Conservation (phyloP, 2,113 vertebrate genomes). For the Tragelaphus buxtoni region DNA sequence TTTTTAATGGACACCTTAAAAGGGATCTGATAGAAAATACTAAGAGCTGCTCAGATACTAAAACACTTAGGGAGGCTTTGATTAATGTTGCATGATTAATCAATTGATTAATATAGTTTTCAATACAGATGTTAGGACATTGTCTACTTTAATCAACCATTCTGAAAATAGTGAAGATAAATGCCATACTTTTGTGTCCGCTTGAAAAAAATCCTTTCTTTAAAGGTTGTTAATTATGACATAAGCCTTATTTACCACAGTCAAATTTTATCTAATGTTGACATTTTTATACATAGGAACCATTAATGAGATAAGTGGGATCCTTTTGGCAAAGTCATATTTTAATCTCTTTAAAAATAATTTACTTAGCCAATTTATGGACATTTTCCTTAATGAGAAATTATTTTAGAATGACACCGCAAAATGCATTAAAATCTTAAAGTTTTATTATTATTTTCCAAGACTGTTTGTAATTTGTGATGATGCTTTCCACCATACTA, state of each 20-base stretch:
- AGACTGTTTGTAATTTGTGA: slow-evolving; percentile 86
- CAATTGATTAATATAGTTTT: slow-evolving; percentile 99
- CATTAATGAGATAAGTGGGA: slow-evolving; percentile 83
- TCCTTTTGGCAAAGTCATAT: slow-evolving; percentile 77
- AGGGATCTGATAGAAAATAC: slow-evolving; percentile 90
- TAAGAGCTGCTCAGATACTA: slow-evolving; percentile 86
- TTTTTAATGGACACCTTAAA: slow-evolving; percentile 91
- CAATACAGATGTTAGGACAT: slow-evolving; percentile 96
- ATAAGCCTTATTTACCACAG: slow-evolving; percentile 72
- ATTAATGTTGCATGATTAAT: slow-evolving; percentile 97
- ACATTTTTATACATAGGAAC: slow-evolving; percentile 75
- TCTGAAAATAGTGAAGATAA: slow-evolving; percentile 92
- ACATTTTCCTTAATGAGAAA: slow-evolving; percentile 76
- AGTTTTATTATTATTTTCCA: slow-evolving; percentile 80
- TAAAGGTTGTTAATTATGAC: slow-evolving; percentile 82
- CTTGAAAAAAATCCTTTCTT: slow-evolving; percentile 77
- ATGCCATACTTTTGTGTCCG: slow-evolving; percentile 82
- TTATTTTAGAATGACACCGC: slow-evolving; percentile 72
- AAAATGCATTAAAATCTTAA: slow-evolving; percentile 81
- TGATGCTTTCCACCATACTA: slow-evolving; percentile 87
- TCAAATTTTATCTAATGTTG: slow-evolving; percentile 77
- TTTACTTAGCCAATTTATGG: slow-evolving; percentile 72
- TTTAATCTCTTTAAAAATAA: slow-evolving; percentile 76
- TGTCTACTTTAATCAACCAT: slow-evolving; percentile 96
- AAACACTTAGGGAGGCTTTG: slow-evolving; percentile 89